Evolutionary conservation across 2,888 invertebrate species (phyloP).

Genomic region (Therioaphis trifolii): DNA sequence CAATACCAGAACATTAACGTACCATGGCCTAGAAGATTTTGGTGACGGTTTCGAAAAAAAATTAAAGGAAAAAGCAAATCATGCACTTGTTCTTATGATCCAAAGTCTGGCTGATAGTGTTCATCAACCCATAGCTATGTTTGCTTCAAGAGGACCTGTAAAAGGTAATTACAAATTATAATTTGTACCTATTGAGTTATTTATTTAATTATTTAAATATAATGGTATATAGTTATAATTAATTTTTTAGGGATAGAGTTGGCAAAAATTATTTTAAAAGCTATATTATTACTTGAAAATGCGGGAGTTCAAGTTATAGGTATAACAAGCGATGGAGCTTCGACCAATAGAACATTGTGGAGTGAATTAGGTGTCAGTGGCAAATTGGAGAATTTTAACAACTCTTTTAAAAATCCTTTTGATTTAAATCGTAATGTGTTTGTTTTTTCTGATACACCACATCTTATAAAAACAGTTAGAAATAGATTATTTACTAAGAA

Average conservation of each 20-base stretch:
- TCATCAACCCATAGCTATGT: not conserved
- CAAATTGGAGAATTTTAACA: not conserved
- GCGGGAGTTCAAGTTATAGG: not conserved
- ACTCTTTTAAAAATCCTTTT: not conserved
- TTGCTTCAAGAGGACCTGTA: not conserved
- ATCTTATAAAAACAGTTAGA: not conserved
- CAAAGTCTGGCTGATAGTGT: not conserved
- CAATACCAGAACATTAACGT: not conserved
- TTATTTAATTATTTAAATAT: too few relatives aligned
- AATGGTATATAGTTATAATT: too few relatives aligned
- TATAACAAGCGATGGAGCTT: not conserved
- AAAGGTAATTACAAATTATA: not conserved
- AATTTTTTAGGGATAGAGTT: not conserved
- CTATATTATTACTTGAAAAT: not conserved
- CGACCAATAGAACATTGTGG: not conserved
- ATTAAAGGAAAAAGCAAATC: not conserved
- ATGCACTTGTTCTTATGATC: not conserved
- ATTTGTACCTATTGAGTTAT: not conserved
- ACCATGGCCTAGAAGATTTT: not conserved
- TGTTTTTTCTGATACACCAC: not conserved
- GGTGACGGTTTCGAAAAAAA: not conserved
- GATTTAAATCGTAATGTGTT: not conserved
- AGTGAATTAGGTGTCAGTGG: not conserved
- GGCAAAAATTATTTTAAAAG: not conserved
- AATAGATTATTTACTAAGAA: not conserved